Percentiles rank a stretch among this genome's conserved stretches.
Evolutionary conservation across 2,888 invertebrate species (phyloP).

Genomic region (Cheilosia grossa): DNA sequence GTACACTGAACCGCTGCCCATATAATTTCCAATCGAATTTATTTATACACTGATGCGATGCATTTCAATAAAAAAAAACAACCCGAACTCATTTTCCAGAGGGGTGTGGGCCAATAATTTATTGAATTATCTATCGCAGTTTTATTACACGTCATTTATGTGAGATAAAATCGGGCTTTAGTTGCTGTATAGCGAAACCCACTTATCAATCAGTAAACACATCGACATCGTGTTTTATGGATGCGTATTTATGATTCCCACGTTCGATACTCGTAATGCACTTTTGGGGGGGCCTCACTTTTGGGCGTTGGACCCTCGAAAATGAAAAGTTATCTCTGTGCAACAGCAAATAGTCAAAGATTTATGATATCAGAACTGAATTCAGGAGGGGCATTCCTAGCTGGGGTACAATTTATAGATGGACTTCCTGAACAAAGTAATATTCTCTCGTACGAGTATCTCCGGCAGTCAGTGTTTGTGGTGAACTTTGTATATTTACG

Average conservation of each 20-base stretch:
- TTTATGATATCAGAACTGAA: slow-evolving; percentile 57
- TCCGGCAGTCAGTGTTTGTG: too few species aligned
- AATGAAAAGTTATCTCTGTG: slow-evolving; percentile 33
- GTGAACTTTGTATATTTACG: slow-evolving; percentile 28
- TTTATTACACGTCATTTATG: slow-evolving; percentile 67
- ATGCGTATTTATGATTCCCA: slow-evolving; percentile 64
- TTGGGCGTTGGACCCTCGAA: neutral
- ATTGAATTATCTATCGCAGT: slow-evolving; percentile 58
- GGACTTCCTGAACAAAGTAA: slow-evolving; percentile 14
- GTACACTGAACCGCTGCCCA: neutral
- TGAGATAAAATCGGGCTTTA: slow-evolving; percentile 43
- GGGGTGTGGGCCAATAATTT: slow-evolving; percentile 44
- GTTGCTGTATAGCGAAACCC: slow-evolving; percentile 11
- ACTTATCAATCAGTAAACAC: slow-evolving; percentile 72
- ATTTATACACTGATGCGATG: slow-evolving; percentile 23
- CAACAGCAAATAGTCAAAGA: slow-evolving; percentile 39
- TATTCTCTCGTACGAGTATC: neutral
- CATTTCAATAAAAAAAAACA: slow-evolving; percentile 23
- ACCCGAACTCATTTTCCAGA: neutral
- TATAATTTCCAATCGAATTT: slow-evolving; percentile 50
- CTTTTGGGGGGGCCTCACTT: slow-evolving; percentile 3
- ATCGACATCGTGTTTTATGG: slow-evolving; percentile 24
- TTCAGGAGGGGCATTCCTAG: neutral
- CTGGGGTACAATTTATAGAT: neutral
- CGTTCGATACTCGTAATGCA: slow-evolving; percentile 41